phyloP scores from a whole-genome alignment of 2,797 vertebrate species.

The Dendrocincla fuliginosa region DNA sequence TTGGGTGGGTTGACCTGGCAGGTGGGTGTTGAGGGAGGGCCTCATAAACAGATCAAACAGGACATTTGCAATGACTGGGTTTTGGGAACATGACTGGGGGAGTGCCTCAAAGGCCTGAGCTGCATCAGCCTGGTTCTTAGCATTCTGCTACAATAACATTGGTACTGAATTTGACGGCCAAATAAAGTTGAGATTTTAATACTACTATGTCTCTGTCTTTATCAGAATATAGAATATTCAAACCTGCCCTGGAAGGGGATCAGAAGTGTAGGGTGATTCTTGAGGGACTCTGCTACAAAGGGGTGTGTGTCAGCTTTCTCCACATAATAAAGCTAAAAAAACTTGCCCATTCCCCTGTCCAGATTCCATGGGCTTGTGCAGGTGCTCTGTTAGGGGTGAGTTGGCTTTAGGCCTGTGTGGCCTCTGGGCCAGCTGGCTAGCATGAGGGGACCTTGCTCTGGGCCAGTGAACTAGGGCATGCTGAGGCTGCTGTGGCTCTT shows the following conservation, averaged over 20 bases:
- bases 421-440: conserved; percentile 11
- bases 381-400: not conserved
- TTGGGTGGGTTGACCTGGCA: not conserved
- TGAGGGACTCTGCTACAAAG: not conserved
- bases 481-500: not conserved
- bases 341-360: fast-evolving
- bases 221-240: not conserved
- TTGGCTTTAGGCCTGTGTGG: fast-evolving
- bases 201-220: not conserved
- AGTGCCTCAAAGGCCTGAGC: conserved; percentile 51
- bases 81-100: conserved; percentile 49
- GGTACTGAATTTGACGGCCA: conserved; percentile 90
- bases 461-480: not conserved
- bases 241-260: not conserved
- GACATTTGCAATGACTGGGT: conserved; percentile 33
- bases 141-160: conserved; percentile 87
- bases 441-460: not conserved
- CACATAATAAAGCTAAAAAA: not conserved
- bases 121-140: conserved; percentile 62
- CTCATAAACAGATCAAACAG: conserved; percentile 5
- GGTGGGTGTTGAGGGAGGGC: conserved; percentile 40
- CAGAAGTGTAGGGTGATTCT: not conserved
- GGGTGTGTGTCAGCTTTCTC: not conserved
- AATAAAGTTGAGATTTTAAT: conserved; percentile 88
- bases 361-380: not conserved